These are phyloP conservation scores for Heliconius hermathena DNA, from an alignment of 1,140 invertebrate species.

Conservation along the genomic window DNA sequence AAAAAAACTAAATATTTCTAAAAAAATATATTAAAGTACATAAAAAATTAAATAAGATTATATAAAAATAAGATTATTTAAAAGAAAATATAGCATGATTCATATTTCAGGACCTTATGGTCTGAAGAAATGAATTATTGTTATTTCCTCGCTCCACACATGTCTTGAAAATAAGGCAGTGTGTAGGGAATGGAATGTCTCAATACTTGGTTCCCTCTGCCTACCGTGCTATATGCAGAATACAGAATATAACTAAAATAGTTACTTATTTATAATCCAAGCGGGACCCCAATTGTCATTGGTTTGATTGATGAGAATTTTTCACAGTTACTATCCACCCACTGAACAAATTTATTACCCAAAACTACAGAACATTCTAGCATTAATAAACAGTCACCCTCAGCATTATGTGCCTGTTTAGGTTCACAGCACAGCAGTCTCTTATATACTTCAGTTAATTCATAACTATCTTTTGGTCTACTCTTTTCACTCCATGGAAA, in stretches of 20 bases:
- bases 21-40: background rate
- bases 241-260: background rate
- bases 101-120: too few relatives aligned
- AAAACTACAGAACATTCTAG: slow-evolving; percentile 14
- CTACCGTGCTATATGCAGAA: background rate
- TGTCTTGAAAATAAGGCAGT: too few relatives aligned
- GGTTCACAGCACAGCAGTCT: background rate
- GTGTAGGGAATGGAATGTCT: too few relatives aligned
- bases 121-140: too few relatives aligned
- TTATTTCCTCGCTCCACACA: too few relatives aligned
- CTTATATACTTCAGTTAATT: slow-evolving; percentile 14
- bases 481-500: slow-evolving; percentile 32
- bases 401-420: background rate
- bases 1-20: background rate
- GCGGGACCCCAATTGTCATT: slow-evolving; percentile 50
- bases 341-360: slow-evolving; percentile 47
- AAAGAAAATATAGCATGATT: too few relatives aligned
- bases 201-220: too few relatives aligned
- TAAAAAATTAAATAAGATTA: background rate
- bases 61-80: too few relatives aligned
- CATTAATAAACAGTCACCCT: background rate
- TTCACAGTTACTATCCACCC: slow-evolving; percentile 48
- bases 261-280: background rate
- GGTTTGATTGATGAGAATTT: slow-evolving; percentile 47
- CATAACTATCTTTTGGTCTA: slow-evolving; percentile 16